phyloP scores from a whole-genome alignment of 2,113 vertebrate genomes.

The Cyprinodon variegatus region DNA sequence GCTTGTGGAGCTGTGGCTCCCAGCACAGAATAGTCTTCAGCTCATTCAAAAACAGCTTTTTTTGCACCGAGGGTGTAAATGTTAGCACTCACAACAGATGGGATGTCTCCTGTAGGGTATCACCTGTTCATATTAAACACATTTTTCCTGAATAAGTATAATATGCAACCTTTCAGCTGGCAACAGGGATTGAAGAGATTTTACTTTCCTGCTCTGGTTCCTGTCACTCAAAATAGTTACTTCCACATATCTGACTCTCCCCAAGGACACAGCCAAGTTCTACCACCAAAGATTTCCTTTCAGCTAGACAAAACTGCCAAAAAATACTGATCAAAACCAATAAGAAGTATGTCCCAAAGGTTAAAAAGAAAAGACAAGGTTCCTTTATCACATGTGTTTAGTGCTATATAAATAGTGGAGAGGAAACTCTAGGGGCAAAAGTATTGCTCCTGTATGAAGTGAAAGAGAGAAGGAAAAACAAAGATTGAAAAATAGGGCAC shows the following conservation, averaged over 20 bases:
- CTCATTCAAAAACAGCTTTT: conserved; percentile 38
- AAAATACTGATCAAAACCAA: conserved; percentile 36
- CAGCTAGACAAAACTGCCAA: conserved; percentile 23
- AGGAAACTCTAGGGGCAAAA: conserved; percentile 10
- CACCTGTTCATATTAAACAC: conserved; percentile 46
- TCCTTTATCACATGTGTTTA: conserved; percentile 38
- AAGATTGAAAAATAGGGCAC: conserved; percentile 8
- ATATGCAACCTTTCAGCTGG: conserved; percentile 40
- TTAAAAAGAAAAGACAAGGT: conserved; percentile 15
- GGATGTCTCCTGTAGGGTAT: conserved; percentile 30
- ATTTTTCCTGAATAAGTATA: conserved; percentile 41
- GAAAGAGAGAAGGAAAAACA: not conserved
- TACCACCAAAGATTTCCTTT: conserved; percentile 22
- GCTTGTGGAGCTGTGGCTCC: conserved; percentile 20
- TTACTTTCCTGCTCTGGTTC: conserved; percentile 16
- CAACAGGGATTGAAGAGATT: conserved; percentile 32
- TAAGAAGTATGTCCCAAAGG: conserved; percentile 28
- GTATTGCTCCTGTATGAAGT: conserved; percentile 11
- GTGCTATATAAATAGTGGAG: conserved; percentile 20
- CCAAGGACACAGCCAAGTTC: conserved; percentile 22
- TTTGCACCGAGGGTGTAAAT: conserved; percentile 30
- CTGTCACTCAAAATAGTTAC: conserved; percentile 55
- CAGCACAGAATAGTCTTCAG: conserved; percentile 22
- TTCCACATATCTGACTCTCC: conserved; percentile 55
- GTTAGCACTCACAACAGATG: conserved; percentile 20